Conservation (phyloP, 2,113 vertebrate species). For the Canis aureus region DNA sequence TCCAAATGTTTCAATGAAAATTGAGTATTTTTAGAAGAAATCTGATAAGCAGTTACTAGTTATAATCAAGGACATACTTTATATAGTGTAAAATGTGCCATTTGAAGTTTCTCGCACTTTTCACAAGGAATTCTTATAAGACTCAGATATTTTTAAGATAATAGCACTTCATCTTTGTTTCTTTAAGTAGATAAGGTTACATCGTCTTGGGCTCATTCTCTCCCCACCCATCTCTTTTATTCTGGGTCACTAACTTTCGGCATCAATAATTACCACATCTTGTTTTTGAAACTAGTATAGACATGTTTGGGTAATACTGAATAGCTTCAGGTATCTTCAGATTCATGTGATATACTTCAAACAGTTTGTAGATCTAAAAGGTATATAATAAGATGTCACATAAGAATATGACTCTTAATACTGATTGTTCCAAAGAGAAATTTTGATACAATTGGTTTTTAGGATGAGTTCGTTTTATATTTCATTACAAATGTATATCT, state of each 20-base stretch:
- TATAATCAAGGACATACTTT: conserved; percentile 22
- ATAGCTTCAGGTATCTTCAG: conserved; percentile 35
- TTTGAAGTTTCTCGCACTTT: conserved; percentile 35
- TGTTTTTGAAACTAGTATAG: conserved; percentile 56
- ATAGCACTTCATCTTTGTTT: conserved; percentile 51
- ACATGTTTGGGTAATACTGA: background rate
- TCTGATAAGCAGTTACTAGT: conserved; percentile 20
- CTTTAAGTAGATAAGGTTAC: conserved; percentile 31
- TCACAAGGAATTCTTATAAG: background rate
- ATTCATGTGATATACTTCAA: conserved; percentile 36
- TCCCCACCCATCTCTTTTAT: background rate
- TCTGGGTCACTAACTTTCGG: background rate
- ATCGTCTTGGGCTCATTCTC: conserved; percentile 9
- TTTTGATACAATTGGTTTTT: conserved; percentile 38
- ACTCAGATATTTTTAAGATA: conserved; percentile 60
- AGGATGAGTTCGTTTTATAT: conserved; percentile 12
- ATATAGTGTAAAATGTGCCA: background rate
- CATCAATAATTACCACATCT: conserved; percentile 26
- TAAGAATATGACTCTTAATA: conserved; percentile 27
- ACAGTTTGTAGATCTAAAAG: conserved; percentile 20
- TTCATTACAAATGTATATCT: conserved; percentile 50
- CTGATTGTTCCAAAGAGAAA: conserved; percentile 41
- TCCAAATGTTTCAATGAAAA: conserved; percentile 45
- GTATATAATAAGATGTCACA: background rate
- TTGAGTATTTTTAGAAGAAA: conserved; percentile 47